Conservation (phyloP, 2,113 vertebrate species). For the Forbesichthys agassizii region DNA sequence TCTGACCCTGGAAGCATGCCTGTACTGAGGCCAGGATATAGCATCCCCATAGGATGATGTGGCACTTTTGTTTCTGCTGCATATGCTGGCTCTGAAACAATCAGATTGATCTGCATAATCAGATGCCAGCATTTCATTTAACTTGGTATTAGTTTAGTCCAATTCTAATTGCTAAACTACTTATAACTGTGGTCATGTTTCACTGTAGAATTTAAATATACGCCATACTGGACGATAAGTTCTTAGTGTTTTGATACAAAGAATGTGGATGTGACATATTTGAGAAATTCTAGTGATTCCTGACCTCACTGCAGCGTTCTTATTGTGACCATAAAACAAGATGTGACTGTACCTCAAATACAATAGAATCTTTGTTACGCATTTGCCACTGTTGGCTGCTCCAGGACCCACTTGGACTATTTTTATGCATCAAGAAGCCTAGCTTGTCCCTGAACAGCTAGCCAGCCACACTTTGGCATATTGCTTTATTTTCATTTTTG, state of each 20-base stretch:
- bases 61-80: constrained; percentile 67
- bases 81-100: constrained; percentile 14
- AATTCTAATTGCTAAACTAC: background rate
- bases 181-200: background rate
- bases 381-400: too few relatives aligned
- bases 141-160: background rate
- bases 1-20: constrained; percentile 11
- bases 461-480: too few relatives aligned
- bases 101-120: background rate
- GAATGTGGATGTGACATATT: too few relatives aligned
- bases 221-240: too few relatives aligned
- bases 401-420: too few relatives aligned
- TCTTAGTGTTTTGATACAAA: too few relatives aligned
- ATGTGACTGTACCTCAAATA: constrained; percentile 15
- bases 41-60: constrained; percentile 68
- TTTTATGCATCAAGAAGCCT: too few relatives aligned
- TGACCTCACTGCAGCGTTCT: constrained; percentile 10
- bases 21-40: constrained; percentile 42
- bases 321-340: constrained; percentile 43
- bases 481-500: background rate
- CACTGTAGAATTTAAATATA: too few relatives aligned
- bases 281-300: background rate
- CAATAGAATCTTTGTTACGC: background rate
- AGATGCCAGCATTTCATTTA: background rate
- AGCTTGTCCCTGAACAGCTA: too few relatives aligned